These are phyloP conservation scores for Trididemnum miniatum DNA, from an alignment of 23 tunicate species.

Conservation along the genomic window DNA sequence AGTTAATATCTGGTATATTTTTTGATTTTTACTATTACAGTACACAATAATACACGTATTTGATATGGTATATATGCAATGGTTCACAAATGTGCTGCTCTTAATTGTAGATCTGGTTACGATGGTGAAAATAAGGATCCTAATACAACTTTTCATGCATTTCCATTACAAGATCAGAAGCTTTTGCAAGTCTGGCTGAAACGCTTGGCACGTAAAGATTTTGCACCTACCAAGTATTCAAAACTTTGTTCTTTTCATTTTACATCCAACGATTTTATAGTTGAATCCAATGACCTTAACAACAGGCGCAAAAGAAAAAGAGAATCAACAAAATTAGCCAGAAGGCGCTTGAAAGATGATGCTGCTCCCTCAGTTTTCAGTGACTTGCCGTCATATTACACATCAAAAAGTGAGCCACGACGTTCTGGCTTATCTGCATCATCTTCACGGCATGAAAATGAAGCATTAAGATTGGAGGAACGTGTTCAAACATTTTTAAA, in stretches of 20 bases:
- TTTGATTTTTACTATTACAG: no score
- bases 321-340: slow-evolving; percentile 4
- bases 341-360: slow-evolving; percentile 13
- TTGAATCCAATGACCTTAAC: not conserved
- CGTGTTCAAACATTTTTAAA: slow-evolving; percentile 4
- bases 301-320: slow-evolving; percentile 33
- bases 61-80: no score
- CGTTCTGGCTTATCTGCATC: slow-evolving; percentile 14
- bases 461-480: slow-evolving; percentile 7
- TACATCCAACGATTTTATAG: no score
- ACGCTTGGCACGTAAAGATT: slow-evolving; percentile 15
- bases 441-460: slow-evolving; percentile 14
- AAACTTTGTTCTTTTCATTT: no score
- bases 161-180: not conserved
- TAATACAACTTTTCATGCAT: slow-evolving; percentile 5
- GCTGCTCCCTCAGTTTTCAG: slow-evolving; percentile 14
- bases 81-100: slow-evolving; percentile 6
- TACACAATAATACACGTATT: no score
- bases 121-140: not conserved
- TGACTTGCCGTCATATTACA: not conserved
- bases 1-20: no score
- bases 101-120: slow-evolving; percentile 17
- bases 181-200: slow-evolving; percentile 7
- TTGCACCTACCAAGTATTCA: no score
- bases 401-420: not conserved